Evolutionary conservation across 2,113 vertebrate genomes (phyloP), one percentile per base, ranked within the genome.

Genomic region (Phalacrocorax brasilianus): DNA sequence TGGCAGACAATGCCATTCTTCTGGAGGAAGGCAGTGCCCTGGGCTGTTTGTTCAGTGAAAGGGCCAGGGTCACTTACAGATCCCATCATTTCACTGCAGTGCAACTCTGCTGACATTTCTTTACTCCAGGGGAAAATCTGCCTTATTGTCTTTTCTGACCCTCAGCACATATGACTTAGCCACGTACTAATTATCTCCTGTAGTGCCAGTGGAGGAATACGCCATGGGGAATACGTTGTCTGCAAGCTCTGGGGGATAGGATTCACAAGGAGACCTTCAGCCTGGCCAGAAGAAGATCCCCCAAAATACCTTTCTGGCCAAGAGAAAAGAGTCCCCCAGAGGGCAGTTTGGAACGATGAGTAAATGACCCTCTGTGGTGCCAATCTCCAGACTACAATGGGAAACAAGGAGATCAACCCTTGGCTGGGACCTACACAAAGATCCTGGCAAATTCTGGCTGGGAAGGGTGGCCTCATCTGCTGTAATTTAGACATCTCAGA

Each of bases 211-310:
- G 81, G 77, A 95, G 80, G 81, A 82, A 71, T 75, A 14, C 91
- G 77, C 80, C 91, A 52, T 15, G 42, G 91, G 84, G 91, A 97
- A 91, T 95, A 82, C 58, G 91, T 63, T 96, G 74, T 88, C 91
- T 87, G 71, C 86, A 85, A 11, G 84, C 93, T 92, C 92, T 93
- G 62, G 77, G 84, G 76, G 79, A 95, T 85, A 82, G 66, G 67
- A 96, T 94, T 89, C 95, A 96, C 74, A 88, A 91, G 93, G 87
- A 96, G 85, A 96, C 91, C 93, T 94, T 96, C 93, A 95, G 91
- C 94, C 94, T 93, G 89, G 94, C 93, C 94, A 96, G 74, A 91
- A 94, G 61, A 95, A 72, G 49, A 85, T 94, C 85, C 85, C 63
- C 66, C 21, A 82, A 93, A 94, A 95, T 93, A 95, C 93, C 95